Evolutionary conservation across 2,888 invertebrate genomes (phyloP).

Genomic region (Agrotis segetum): DNA sequence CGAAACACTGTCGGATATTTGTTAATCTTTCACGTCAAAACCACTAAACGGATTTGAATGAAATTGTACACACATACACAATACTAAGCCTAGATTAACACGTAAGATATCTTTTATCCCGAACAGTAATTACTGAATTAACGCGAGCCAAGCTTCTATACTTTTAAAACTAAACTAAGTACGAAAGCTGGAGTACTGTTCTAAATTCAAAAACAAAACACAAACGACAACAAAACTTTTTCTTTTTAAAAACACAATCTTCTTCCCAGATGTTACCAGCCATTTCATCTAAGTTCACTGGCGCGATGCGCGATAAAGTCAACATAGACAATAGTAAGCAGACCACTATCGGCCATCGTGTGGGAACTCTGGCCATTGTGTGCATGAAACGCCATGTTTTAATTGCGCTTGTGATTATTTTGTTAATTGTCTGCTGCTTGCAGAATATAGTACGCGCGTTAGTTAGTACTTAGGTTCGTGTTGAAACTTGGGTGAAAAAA

Average conservation of each 20-base stretch:
- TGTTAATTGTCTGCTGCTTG: slow-evolving; percentile 41
- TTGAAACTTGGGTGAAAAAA: slow-evolving; percentile 6
- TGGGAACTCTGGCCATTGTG: slow-evolving; percentile 57
- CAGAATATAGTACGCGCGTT: slow-evolving; percentile 37
- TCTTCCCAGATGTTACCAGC: slow-evolving; percentile 25
- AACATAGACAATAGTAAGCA: slow-evolving; percentile 43
- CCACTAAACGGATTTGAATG: too few species aligned
- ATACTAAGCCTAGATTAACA: too few species aligned
- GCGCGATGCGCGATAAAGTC: slow-evolving; percentile 40
- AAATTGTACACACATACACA: too few species aligned
- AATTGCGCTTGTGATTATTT: slow-evolving; percentile 57
- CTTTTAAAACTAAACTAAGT: neutral
- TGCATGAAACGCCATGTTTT: slow-evolving; percentile 34
- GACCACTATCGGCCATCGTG: slow-evolving; percentile 48
- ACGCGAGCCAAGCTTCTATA: too few species aligned
- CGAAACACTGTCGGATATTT: too few species aligned
- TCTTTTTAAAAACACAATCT: slow-evolving; percentile 19
- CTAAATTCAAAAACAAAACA: neutral
- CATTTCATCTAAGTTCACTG: slow-evolving; percentile 53
- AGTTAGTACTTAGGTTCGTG: slow-evolving; percentile 22
- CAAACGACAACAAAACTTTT: slow-evolving; percentile 12
- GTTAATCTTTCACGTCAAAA: too few species aligned
- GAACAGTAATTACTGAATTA: too few species aligned
- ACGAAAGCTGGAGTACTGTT: neutral
- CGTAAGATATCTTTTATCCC: too few species aligned